Evolutionary conservation across 2,797 vertebrate genomes (phyloP), one percentile per base, ranked within the genome.

Genomic region (Hoplostethus atlanticus): DNA sequence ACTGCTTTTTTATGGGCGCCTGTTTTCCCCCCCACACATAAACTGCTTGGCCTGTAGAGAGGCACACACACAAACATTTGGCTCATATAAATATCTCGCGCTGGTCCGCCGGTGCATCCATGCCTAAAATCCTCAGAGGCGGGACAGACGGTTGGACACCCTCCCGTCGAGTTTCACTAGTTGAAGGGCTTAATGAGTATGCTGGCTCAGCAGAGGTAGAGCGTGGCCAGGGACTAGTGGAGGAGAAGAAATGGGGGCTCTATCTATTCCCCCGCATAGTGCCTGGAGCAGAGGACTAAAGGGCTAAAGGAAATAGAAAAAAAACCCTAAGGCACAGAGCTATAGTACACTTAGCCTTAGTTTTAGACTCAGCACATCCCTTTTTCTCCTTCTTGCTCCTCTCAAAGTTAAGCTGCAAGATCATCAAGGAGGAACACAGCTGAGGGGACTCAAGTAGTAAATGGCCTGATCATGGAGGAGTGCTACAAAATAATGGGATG

Each of bases 201-300:
- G 87, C 87, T 88, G 90, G 83, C 89, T 92, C 90, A 90, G 90
- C 88, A 87, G 69, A 87, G 83, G 77, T 56, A 46, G 42, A 82
- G 69, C 71, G 47, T 12, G 68, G 83, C 77, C 69, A 81, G 77
- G 73, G 75, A 76, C 67, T n/a, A 34, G 62, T 68, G 80, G 53
- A 25, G 85, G 56, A 73, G 69, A 71, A 66, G 79, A 46, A 72
- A 72, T 64, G 74, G 65, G 73, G 50, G 58, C 73, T 81, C 38
- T 6, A 84, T 77, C 68, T 54, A 84, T 72, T 81, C 68, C 71
- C 67, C 67, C 4, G 9, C 52, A 58, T n/a, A 52, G 54, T 16
- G 69, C 79, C 81, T 68, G 71, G 66, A 84, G 64, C 74, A 71
- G 56, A 71, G 52, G 56, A 53, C 57, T 76, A 52, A 47, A 77